Conservation (phyloP, 2,113 vertebrate species). For the Sterrhoptilus dennistouni region DNA sequence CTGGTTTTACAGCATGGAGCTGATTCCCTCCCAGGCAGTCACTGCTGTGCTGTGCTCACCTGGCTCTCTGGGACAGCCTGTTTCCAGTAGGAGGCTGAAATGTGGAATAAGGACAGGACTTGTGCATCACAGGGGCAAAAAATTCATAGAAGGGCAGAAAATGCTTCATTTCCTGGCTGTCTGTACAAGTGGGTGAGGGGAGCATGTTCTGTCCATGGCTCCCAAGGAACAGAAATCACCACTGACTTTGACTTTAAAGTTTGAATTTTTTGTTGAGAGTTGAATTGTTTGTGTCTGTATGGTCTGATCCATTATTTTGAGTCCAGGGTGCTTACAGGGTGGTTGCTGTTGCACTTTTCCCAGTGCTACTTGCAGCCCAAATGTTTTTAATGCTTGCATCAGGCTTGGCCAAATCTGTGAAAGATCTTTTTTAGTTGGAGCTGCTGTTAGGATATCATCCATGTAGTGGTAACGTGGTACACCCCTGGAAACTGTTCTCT, state of each 20-base stretch:
- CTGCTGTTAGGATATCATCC: not conserved
- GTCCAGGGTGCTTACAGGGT: not conserved
- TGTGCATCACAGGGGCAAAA: not conserved
- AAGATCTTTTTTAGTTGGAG: not conserved
- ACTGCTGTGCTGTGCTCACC: not conserved
- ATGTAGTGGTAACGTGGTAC: not conserved
- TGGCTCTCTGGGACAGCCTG: not conserved
- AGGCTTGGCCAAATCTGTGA: not conserved
- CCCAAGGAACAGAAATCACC: not conserved
- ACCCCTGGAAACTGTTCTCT: not conserved
- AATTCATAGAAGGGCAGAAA: not conserved
- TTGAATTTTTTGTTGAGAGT: not conserved
- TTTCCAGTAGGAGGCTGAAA: not conserved
- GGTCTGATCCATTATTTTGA: not conserved
- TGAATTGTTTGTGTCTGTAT: not conserved
- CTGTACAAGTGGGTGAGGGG: not conserved
- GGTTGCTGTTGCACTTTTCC: not conserved
- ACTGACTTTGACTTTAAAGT: not conserved
- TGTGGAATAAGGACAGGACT: not conserved
- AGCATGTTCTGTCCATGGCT: rapidly evolving
- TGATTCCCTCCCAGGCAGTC: not conserved
- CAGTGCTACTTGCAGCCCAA: not conserved
- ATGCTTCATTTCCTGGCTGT: not conserved
- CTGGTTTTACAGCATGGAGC: not conserved
- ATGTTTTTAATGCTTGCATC: not conserved